Evolutionary conservation across 2,797 vertebrate genomes (phyloP), one percentile per base, ranked within the genome.

Genomic region (Premnoplex brunnescens): DNA sequence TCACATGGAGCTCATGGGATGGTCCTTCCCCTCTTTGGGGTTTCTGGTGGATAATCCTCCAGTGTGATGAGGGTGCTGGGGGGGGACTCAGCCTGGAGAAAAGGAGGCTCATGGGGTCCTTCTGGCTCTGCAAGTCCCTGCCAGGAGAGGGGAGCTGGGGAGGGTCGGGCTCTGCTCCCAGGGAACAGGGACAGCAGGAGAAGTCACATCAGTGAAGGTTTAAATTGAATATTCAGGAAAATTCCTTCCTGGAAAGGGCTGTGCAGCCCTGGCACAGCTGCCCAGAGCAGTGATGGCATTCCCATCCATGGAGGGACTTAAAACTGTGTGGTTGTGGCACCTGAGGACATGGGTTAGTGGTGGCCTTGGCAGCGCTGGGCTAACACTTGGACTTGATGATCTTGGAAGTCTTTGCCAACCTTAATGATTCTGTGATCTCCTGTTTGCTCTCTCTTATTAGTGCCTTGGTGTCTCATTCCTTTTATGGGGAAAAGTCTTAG

Each of bases 21-120:
- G 24, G 4, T 55, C 17, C 28, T 14, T 62, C 20, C 11, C 22
- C 6, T 54, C 2, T 17, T 8, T 3, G 0, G 0, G 8, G 5
- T 55, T 56, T 27, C 10, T 37, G 20, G 13, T 48, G 19, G 10
- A 27, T n/a, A 22, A 37, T 37, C 6, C 15, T 34, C 8, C 10
- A n/a, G 6, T 30, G 9, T 58, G 23, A 39, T 39, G 59, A 39
- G 34, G 55, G 34, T 16, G 32, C 54, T 55, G 54, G 32, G 12
- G 52, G 30, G 52, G 52, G n/a, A n/a, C 30, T 54, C 52, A 54
- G 30, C 52, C 52, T 54, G 52, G 52, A 32, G 27, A n/a, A 54
- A 28, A 43, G 58, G 56, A 64, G 27, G 22, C 22, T 56, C 51
- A 56, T 12, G 10, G 10, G 12, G 5, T 12, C 10, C n/a, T 58